Conservation (phyloP, 2,113 vertebrate species). For the Pogona vitticeps region DNA sequence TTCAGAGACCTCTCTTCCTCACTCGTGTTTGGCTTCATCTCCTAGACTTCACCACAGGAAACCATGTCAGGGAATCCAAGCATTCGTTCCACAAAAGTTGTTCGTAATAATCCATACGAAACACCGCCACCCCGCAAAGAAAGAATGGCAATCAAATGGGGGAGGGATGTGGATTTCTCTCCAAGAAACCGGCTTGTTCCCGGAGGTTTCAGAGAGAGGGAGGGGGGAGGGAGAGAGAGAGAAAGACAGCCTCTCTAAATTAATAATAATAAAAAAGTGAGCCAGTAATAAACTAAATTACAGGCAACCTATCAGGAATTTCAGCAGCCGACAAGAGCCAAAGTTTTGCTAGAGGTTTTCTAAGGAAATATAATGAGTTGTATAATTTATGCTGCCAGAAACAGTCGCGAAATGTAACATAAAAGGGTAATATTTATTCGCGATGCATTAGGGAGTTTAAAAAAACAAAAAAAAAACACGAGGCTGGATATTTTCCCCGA, state of each 20-base stretch:
- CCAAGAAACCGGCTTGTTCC: slow-evolving; percentile 22
- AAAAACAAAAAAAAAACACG: no score
- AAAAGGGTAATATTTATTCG: slow-evolving; percentile 73
- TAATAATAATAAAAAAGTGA: slow-evolving; percentile 48
- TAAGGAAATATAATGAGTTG: slow-evolving; percentile 77
- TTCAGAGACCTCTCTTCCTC: no score
- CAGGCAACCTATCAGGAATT: slow-evolving; percentile 40
- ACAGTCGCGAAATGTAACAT: slow-evolving; percentile 65
- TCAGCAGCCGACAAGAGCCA: slow-evolving; percentile 54
- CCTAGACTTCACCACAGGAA: no score
- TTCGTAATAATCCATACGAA: no score
- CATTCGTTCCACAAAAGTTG: no score
- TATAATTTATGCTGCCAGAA: slow-evolving; percentile 76
- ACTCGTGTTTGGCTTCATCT: no score
- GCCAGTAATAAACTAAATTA: slow-evolving; percentile 10
- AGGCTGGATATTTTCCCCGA: slow-evolving; percentile 65
- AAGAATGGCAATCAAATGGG: slow-evolving; percentile 42
- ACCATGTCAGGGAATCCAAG: no score
- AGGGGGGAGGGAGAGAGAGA: neutral
- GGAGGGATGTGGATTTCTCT: slow-evolving; percentile 24
- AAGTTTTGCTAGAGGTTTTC: slow-evolving; percentile 70
- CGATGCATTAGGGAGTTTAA: slow-evolving; percentile 66
- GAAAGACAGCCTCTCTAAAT: slow-evolving; percentile 27
- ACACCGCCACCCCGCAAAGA: no score
- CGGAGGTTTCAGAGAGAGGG: neutral